Evolutionary conservation across 2,888 invertebrate genomes (phyloP), one percentile per base, ranked within the genome.

Genomic region (Leptinotarsa juncta): DNA sequence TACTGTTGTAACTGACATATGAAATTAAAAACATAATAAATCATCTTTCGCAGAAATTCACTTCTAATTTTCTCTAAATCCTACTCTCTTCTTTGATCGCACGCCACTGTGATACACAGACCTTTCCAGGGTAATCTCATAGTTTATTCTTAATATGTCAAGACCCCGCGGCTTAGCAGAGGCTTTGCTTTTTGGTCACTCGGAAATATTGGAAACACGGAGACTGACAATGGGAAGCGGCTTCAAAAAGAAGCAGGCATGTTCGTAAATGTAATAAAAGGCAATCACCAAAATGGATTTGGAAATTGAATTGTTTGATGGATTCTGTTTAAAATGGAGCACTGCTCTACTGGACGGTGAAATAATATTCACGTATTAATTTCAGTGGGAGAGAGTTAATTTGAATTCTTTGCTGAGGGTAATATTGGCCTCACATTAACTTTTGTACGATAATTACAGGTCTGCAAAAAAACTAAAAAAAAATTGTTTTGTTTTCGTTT

Each of bases 111-210:
- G n/a, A 32, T 18, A 3, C 57, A 48, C 32, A 42, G 32, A 71
- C 48, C 49, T 71, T 71, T 57, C 23, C 74, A 77, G 74, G 79
- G 78, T 78, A 80, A 81, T 82, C 80, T 79, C 77, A 80, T 81
- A 80, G 79, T 82, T 81, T 81, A 77, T 80, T 80, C 78, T 77
- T 81, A 79, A 80, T 82, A 79, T 77, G 79, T 77, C 79, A 79
- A 57, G 51, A 48, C 65, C 74, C 76, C 51, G 69, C 65, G 73
- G 75, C 71, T 73, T 76, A 72, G 75, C 77, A 76, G 60, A 71
- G 70, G 72, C 70, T 71, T 74, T 65, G 67, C 60, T 71, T 71
- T 73, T 73, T 77, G 76, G 75, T 80, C 78, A 78, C 69, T 74
- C 73, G 78, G 78, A 80, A 79, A 78, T 77, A 75, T 79, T 79